A percentile compares a stretch with the other conserved stretches of the same genome.
Conservation (phyloP, 2,113 vertebrate species). For the Haemorhous mexicanus region DNA sequence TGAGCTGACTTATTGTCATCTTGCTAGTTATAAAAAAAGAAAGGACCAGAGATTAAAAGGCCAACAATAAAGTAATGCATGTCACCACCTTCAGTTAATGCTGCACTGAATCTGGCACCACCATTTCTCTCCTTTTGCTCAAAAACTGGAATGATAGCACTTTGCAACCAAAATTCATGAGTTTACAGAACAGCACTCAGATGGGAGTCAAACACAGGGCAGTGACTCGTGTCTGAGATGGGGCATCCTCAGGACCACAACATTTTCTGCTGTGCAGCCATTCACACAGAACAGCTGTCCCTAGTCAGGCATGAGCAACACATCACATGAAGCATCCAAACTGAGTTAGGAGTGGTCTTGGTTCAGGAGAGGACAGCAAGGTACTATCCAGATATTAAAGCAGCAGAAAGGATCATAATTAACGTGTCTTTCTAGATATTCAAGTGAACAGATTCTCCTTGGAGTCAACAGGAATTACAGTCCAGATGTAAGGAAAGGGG, state of each 20-base stretch:
- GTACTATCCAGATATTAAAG: not conserved
- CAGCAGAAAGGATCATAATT: not conserved
- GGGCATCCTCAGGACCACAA: not conserved
- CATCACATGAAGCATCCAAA: not conserved
- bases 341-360: not conserved
- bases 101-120: not conserved
- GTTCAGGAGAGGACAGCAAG: not conserved
- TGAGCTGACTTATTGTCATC: not conserved
- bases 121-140: not conserved
- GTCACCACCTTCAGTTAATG: not conserved
- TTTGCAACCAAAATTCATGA: not conserved
- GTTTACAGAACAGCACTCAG: not conserved
- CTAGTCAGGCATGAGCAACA: not conserved
- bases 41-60: not conserved
- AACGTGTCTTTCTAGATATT: not conserved
- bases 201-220: not conserved
- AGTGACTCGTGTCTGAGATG: not conserved
- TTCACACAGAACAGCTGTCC: not conserved
- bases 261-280: accelerated
- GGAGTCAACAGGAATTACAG: not conserved
- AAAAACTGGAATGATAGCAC: not conserved
- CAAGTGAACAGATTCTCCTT: not conserved
- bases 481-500: not conserved
- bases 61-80: not conserved
- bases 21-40: not conserved